Evolutionary conservation across 2,113 vertebrate genomes (phyloP), one percentile per base, ranked within the genome.

Genomic region (Hucho hucho): DNA sequence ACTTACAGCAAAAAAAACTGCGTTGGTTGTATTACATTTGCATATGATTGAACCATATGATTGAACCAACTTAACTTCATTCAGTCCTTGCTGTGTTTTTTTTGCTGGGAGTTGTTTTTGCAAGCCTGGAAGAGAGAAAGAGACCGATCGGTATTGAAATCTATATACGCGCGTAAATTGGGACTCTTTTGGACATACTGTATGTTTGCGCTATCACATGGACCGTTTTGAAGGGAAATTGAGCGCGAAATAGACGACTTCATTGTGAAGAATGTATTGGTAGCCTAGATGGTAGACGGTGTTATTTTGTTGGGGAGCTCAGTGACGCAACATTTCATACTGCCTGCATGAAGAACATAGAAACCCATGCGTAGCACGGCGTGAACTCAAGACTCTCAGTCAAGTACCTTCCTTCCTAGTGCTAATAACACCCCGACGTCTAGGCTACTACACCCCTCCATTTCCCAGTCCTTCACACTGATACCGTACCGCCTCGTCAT

Each of bases 401-500:
- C 26, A 73, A 73, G 71, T 71, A 75, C 75, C 79, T 81, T 76
- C 67, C 79, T 49, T 69, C 12, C 24, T 16, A 64, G 25, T 64
- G 24, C 13, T 25, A 16, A 77, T 72, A 82, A 24, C 76, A 59
- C 53, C 79, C 43, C 32, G 75, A 67, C 69, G 26, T 83, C 70
- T 7, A 25, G 37, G 9, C 4, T 58, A 28, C 68, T 73, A 67
- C 1, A 28, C 18, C 46, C 20, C 58, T 6, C 24, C 5, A 16
- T 26, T 26, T 43, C 24, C 14, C 37, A 11, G 0, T 11, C 66
- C 18, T 24, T 37, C 46, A 11, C 64, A 28, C 63, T 1, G 75
- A 88, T 37, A 69, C 74, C 69, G 66, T 59, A 13, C 46, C 47
- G 24, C 28, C 74, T 68, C 77, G 79, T 37, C 43, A 99, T 99